These are phyloP conservation scores for Anseranas semipalmata DNA, from an alignment of 2,113 vertebrate genomes.

Conservation along the genomic window DNA sequence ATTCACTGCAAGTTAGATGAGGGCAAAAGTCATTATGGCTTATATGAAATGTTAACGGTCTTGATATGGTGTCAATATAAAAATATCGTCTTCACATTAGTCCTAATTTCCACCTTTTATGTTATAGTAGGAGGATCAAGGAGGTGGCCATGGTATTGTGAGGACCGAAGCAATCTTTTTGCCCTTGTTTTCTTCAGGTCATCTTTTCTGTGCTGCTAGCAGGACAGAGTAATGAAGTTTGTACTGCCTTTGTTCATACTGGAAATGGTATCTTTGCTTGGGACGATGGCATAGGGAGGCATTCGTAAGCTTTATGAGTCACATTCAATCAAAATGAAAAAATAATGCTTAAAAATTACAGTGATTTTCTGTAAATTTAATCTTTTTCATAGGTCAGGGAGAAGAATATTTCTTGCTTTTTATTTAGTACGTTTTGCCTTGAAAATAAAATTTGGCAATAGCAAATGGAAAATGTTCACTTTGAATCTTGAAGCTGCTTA, in stretches of 20 bases:
- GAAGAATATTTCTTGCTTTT: not conserved
- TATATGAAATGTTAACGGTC: not conserved
- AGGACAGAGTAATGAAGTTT: not conserved
- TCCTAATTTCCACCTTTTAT: not conserved
- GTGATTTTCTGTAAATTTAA: not conserved
- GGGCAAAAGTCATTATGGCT: not conserved
- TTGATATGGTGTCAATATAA: not conserved
- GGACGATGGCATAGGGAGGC: not conserved
- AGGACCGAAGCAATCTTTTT: not conserved
- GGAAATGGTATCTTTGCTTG: not conserved
- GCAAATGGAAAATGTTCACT: not conserved
- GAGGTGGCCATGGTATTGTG: not conserved
- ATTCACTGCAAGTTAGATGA: not conserved
- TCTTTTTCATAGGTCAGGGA: not conserved
- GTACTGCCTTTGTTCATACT: not conserved
- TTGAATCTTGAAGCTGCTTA: not conserved
- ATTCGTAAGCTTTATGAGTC: not conserved
- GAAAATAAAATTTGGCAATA: not conserved
- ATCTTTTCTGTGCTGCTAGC: not conserved
- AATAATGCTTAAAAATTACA: not conserved
- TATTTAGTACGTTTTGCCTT: not conserved
- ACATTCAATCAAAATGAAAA: not conserved
- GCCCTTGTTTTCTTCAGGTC: not conserved
- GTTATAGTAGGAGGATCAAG: not conserved
- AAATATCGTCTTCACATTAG: not conserved